Percentiles rank a stretch among this genome's conserved stretches.
These are phyloP conservation scores for Sinonovacula constricta DNA, from an alignment of 1,140 invertebrate species.

Conservation along the genomic window DNA sequence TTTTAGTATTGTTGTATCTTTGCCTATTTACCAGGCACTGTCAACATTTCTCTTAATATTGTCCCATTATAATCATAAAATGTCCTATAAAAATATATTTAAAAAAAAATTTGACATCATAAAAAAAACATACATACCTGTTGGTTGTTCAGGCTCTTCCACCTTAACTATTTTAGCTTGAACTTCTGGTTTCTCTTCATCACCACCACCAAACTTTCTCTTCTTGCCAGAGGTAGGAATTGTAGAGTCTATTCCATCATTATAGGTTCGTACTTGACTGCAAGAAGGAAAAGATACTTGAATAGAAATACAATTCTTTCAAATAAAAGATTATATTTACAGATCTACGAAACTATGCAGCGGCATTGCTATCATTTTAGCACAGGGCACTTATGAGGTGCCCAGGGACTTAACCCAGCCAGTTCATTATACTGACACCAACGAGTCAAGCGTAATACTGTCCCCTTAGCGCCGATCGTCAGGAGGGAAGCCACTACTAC, in stretches of 20 bases:
- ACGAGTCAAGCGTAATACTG: constrained; percentile 1
- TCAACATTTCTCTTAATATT: background rate
- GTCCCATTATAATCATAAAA: background rate
- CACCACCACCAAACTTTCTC: constrained; percentile 75
- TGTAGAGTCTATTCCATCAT: constrained; percentile 79
- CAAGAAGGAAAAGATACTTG: background rate
- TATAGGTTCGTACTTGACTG: constrained; percentile 80
- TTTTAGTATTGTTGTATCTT: background rate
- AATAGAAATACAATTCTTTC: constrained; percentile 21
- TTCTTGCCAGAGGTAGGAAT: constrained; percentile 76
- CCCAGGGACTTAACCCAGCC: background rate
- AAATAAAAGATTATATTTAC: background rate
- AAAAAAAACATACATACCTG: too few species aligned
- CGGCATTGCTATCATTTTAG: background rate
- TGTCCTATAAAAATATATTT: constrained; percentile 31
- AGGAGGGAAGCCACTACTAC: too few species aligned
- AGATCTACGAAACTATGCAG: background rate
- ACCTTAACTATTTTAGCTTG: constrained; percentile 59
- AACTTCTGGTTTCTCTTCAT: constrained; percentile 57
- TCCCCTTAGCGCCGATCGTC: background rate
- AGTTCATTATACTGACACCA: background rate
- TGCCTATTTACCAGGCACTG: background rate
- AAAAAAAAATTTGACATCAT: too few species aligned
- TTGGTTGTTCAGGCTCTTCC: constrained; percentile 62
- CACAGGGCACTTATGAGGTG: background rate